A percentile compares a stretch with the other conserved stretches of the same genome.
Conservation (phyloP, 2,113 vertebrate species). For the Equus przewalskii region DNA sequence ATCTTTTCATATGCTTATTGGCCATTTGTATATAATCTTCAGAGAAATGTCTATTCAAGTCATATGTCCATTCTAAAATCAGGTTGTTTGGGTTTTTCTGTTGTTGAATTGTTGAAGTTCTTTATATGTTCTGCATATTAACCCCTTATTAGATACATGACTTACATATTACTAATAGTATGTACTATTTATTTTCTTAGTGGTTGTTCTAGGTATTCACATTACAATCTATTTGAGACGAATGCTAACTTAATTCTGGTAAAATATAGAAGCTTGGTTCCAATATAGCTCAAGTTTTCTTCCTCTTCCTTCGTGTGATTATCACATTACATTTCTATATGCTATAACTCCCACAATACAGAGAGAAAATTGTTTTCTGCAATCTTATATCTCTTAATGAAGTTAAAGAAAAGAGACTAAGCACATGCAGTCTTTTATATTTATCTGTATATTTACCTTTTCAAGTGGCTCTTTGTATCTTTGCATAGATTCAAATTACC, state of each 20-base stretch:
- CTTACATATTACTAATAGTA: background rate
- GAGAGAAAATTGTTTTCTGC: background rate
- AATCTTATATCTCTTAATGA: background rate
- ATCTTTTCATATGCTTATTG: background rate
- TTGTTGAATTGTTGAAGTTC: background rate
- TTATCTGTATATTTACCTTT: background rate
- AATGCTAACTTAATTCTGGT: background rate
- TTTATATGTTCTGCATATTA: constrained; percentile 13
- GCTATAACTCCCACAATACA: background rate
- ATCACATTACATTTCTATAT: background rate
- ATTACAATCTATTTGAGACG: background rate
- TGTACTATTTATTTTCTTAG: background rate
- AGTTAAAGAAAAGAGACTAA: background rate
- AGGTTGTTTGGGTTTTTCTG: background rate
- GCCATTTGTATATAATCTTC: background rate
- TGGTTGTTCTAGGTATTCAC: background rate
- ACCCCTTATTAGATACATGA: background rate
- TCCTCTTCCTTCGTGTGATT: background rate
- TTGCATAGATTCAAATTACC: background rate
- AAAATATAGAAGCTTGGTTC: background rate
- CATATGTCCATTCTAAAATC: background rate
- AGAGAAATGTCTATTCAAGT: constrained; percentile 22
- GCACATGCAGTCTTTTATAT: background rate
- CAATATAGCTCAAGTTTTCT: background rate
- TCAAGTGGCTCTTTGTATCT: background rate